Evolutionary conservation across 2,888 invertebrate species (phyloP).

Genomic region (Norana najaformis): DNA sequence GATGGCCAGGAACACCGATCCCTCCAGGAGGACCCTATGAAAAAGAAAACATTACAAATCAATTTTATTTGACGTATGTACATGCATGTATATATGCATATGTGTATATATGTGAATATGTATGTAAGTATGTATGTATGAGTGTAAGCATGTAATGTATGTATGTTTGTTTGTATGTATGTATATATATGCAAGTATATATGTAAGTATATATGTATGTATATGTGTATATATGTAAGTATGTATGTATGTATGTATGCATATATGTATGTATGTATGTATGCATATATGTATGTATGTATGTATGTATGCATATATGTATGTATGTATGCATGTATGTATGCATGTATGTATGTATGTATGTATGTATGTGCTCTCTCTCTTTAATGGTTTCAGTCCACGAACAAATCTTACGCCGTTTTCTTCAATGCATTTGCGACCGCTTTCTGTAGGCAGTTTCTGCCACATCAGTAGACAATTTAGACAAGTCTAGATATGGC

Average conservation of each 20-base stretch:
- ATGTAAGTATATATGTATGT: neutral
- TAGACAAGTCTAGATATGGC: no score
- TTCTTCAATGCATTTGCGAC: no score
- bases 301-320: neutral
- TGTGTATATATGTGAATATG: neutral
- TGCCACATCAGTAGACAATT: no score
- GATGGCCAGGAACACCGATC: slow-evolving; percentile 28
- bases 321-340: neutral
- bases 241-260: neutral
- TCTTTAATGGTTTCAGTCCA: no score
- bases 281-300: neutral
- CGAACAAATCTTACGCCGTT: no score
- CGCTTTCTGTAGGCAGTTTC: no score
- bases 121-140: neutral
- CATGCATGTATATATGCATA: neutral
- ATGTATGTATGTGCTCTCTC: no score
- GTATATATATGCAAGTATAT: neutral
- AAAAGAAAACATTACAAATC: neutral
- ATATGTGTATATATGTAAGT: neutral
- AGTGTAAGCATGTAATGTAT: neutral
- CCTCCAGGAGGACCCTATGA: neutral
- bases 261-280: neutral
- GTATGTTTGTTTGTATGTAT: neutral
- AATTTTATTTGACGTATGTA: neutral
- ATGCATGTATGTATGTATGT: no score